These are phyloP conservation scores for Ammodytes marinus DNA, from an alignment of 2,113 vertebrate species.

Conservation along the genomic window DNA sequence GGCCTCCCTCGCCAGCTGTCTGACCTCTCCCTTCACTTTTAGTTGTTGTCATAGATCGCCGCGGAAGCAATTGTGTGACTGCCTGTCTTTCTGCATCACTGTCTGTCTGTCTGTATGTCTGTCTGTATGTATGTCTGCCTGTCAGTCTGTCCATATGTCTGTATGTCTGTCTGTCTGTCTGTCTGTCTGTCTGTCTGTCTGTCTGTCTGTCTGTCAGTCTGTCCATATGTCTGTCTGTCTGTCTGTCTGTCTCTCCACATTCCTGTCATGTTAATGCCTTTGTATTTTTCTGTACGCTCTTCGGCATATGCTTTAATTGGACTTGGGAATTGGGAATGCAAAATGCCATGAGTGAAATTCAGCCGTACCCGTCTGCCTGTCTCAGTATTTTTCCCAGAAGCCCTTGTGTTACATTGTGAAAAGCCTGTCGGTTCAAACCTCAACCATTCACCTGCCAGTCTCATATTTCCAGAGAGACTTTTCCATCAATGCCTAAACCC, in stretches of 20 bases:
- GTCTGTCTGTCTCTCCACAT: constrained; percentile 35
- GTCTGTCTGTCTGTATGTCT: constrained; percentile 49
- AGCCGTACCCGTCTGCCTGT: constrained; percentile 45
- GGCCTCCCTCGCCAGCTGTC: constrained; percentile 66
- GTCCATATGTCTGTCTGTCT: constrained; percentile 49
- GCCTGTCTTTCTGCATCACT: constrained; percentile 44
- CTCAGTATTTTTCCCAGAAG: constrained; percentile 37
- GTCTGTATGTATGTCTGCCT: too few relatives aligned
- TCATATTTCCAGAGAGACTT: constrained; percentile 10
- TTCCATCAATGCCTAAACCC: constrained; percentile 28
- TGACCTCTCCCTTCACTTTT: constrained; percentile 58
- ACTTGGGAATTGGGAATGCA: constrained; percentile 58
- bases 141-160: constrained; percentile 37
- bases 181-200: constrained; percentile 44
- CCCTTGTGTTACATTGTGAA: constrained; percentile 36
- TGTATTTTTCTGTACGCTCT: constrained; percentile 42
- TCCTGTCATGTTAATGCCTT: constrained; percentile 1
- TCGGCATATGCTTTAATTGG: constrained; percentile 54
- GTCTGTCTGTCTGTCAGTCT: too few relatives aligned
- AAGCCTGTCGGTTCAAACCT: constrained; percentile 60
- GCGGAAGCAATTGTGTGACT: constrained; percentile 50
- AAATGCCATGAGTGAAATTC: constrained; percentile 56
- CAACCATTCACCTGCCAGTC: constrained; percentile 27
- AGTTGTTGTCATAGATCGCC: constrained; percentile 50
- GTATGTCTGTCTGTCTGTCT: constrained; percentile 49